phyloP scores from a whole-genome alignment of 2,888 invertebrate genomes.

The Acanthosepion pharaonis region DNA sequence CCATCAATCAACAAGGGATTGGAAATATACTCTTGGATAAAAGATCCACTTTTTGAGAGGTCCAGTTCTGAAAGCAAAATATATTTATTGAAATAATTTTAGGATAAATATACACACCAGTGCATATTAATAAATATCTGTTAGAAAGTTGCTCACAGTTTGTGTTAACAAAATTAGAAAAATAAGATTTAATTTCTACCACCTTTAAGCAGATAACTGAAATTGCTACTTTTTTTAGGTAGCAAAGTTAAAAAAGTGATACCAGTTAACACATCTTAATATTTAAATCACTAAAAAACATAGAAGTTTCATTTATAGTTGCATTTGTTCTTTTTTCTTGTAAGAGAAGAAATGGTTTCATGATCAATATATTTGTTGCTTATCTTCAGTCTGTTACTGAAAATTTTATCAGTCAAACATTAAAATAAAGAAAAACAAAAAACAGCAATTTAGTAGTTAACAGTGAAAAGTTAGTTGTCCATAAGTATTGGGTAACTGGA shows the following conservation, averaged over 20 bases:
- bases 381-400: neutral
- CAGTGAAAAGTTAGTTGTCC: neutral
- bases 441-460: neutral
- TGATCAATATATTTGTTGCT: neutral
- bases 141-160: too few relatives aligned
- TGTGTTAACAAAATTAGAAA: too few relatives aligned
- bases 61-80: slow-evolving; percentile 79
- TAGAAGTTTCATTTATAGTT: too few relatives aligned
- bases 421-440: neutral
- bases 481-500: neutral
- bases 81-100: neutral
- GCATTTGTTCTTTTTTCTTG: too few relatives aligned
- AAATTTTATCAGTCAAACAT: neutral
- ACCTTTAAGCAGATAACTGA: too few relatives aligned
- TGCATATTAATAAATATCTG: too few relatives aligned
- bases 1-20: slow-evolving; percentile 92
- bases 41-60: slow-evolving; percentile 82
- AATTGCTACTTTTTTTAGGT: too few relatives aligned
- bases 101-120: neutral
- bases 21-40: slow-evolving; percentile 92
- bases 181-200: too few relatives aligned
- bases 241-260: too few relatives aligned
- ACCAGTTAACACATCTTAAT: too few relatives aligned
- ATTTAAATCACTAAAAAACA: too few relatives aligned
- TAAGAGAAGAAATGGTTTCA: too few relatives aligned